These are phyloP conservation scores for Acanthaster planci DNA, from an alignment of 35 echinoderm and acorn worm species.

Conservation along the genomic window DNA sequence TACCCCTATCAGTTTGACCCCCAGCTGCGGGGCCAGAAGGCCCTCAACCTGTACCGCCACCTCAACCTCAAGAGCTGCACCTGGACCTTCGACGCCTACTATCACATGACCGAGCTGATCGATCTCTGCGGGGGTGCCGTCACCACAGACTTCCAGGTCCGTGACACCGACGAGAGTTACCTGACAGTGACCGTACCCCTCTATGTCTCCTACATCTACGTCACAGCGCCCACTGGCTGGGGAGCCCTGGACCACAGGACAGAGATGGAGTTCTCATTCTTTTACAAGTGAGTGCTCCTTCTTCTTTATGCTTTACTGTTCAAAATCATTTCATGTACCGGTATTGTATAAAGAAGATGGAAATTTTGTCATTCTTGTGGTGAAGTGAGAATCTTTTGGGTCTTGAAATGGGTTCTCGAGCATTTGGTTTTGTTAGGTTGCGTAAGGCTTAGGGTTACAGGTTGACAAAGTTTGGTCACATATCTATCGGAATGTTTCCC, in stretches of 20 bases:
- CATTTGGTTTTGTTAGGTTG: no score
- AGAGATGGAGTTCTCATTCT: conserved; percentile 99
- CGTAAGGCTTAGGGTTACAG: no score
- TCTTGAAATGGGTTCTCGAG: no score
- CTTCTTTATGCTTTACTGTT: neutral
- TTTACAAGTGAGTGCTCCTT: conserved; percentile 79
- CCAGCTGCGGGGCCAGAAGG: conserved; percentile 64
- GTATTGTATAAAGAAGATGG: no score
- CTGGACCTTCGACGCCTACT: conserved; percentile 95
- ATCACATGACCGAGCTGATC: conserved; percentile 99
- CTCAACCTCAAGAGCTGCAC: conserved; percentile 97
- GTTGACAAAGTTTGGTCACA: no score
- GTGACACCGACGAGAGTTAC: conserved; percentile 86
- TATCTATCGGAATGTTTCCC: no score
- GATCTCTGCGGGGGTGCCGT: conserved; percentile 97
- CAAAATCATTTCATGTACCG: no score
- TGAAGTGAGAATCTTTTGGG: no score
- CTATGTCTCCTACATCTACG: conserved; percentile 93
- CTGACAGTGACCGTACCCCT: conserved; percentile 92
- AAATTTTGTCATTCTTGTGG: no score
- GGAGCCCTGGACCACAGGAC: conserved; percentile 92
- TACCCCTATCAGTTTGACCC: conserved; percentile 97
- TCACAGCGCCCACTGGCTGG: conserved; percentile 94
- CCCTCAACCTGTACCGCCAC: conserved; percentile 75
- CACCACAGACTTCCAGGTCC: conserved; percentile 88